Conservation (phyloP, 1,140 invertebrate species). For the Heliconius hermathena region DNA sequence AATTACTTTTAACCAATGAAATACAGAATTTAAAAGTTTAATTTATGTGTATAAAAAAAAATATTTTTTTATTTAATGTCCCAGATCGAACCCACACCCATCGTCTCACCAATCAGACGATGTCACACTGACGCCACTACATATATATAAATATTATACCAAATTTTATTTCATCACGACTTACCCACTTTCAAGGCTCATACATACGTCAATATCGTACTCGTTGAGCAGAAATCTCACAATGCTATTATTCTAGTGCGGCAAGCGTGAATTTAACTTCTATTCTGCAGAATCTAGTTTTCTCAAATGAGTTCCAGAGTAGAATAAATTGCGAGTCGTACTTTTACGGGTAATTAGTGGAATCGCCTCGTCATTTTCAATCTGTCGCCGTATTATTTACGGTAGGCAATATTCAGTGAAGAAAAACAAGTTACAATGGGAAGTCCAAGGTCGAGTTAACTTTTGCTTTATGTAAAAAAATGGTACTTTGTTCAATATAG, state of each 20-base stretch:
- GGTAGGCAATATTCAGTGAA: not conserved
- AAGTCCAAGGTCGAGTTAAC: not conserved
- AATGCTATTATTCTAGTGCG: constrained; percentile 32
- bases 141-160: not conserved
- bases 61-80: too few relatives aligned
- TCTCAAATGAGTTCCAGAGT: constrained; percentile 14
- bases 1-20: too few relatives aligned
- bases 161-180: not conserved
- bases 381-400: constrained; percentile 17
- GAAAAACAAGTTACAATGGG: constrained; percentile 14
- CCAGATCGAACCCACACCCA: too few relatives aligned
- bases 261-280: constrained; percentile 31
- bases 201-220: constrained; percentile 12
- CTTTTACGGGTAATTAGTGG: constrained; percentile 24
- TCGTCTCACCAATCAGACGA: not conserved
- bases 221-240: constrained; percentile 19
- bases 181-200: not conserved
- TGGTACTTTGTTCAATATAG: not conserved
- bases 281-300: constrained; percentile 30
- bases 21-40: too few relatives aligned
- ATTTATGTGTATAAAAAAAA: too few relatives aligned
- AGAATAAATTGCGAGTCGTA: constrained; percentile 15
- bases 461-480: not conserved
- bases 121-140: too few relatives aligned
- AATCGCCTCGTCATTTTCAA: constrained; percentile 13